Conservation (phyloP, 2,888 invertebrate genomes). For the Copidosoma aretas region DNA sequence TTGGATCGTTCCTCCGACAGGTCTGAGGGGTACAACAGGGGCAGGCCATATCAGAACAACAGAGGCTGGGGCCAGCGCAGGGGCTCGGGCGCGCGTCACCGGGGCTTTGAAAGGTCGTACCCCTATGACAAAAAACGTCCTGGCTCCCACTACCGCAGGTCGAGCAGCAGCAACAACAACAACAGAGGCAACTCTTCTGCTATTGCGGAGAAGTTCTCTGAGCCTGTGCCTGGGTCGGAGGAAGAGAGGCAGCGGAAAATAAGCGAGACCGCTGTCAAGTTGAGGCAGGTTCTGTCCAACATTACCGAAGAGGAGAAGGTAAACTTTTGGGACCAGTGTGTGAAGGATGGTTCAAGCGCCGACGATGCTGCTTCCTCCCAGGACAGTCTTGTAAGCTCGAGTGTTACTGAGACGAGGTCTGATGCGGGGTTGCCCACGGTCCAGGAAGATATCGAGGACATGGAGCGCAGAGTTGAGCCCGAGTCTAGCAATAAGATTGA, state of each 20-base stretch:
- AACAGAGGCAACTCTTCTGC: slow-evolving; percentile 1
- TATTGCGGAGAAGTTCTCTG: slow-evolving; percentile 28
- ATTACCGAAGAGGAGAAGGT: slow-evolving; percentile 50
- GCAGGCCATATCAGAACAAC: slow-evolving; percentile 34
- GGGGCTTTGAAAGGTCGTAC: slow-evolving; percentile 42
- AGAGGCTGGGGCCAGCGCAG: slow-evolving; percentile 37
- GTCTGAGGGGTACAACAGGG: slow-evolving; percentile 23
- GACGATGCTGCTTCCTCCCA: slow-evolving; percentile 23
- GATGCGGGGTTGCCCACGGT: slow-evolving; percentile 53
- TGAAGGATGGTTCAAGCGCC: slow-evolving; percentile 24
- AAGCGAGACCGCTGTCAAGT: slow-evolving; percentile 54
- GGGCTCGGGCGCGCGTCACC: slow-evolving; percentile 36
- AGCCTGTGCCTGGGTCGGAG: slow-evolving; percentile 54
- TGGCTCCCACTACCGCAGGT: too few relatives aligned
- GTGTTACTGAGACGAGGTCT: slow-evolving; percentile 49
- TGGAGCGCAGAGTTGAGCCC: slow-evolving; percentile 51
- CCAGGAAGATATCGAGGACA: slow-evolving; percentile 53
- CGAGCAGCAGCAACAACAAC: slow-evolving; percentile 17
- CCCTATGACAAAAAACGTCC: slow-evolving; percentile 17
- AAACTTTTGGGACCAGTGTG: slow-evolving; percentile 52
- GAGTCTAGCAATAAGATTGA: slow-evolving; percentile 39
- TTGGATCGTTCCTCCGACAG: neutral
- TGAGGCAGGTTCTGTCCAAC: slow-evolving; percentile 54
- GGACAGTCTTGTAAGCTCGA: slow-evolving; percentile 36
- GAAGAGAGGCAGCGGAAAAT: slow-evolving; percentile 58